Percentiles rank a stretch among this genome's conserved stretches.
These are phyloP conservation scores for Montipora efflorescens DNA, from an alignment of 64 coral and sea anemone species.

Conservation along the genomic window DNA sequence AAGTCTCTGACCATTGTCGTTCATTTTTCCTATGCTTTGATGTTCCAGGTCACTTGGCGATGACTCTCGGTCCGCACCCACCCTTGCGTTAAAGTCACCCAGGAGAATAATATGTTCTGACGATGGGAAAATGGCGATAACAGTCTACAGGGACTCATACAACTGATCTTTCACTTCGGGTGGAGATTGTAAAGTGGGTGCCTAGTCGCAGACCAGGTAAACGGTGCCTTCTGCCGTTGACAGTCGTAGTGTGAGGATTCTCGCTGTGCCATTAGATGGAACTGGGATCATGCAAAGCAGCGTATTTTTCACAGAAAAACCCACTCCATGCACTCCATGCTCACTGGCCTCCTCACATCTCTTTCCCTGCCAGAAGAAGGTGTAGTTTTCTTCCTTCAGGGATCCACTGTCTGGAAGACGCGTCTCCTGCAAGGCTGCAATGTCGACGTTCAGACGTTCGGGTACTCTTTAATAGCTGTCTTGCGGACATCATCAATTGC, in stretches of 20 bases:
- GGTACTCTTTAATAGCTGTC: slow-evolving; percentile 40
- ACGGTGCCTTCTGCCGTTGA: not conserved
- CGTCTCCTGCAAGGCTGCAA: no score
- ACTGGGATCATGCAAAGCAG: not conserved
- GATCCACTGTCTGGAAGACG: not conserved
- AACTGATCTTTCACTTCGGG: slow-evolving; percentile 28
- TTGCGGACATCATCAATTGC: slow-evolving; percentile 43
- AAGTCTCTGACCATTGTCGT: slow-evolving; percentile 21
- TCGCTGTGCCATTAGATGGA: not conserved
- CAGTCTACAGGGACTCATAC: not conserved
- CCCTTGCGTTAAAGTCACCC: slow-evolving; percentile 11
- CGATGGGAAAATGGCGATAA: not conserved
- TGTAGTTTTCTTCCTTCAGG: not conserved
- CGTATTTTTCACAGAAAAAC: slow-evolving; percentile 13
- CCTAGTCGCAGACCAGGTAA: not conserved
- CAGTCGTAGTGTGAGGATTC: not conserved
- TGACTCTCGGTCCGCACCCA: not conserved
- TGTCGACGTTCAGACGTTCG: no score
- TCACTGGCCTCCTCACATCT: not conserved
- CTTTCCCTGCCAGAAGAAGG: not conserved
- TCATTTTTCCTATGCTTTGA: slow-evolving; percentile 2
- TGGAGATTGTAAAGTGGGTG: slow-evolving; percentile 1
- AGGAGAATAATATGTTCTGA: not conserved
- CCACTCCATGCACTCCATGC: slow-evolving; percentile 30
- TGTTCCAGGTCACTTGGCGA: not conserved